Evolutionary conservation across 2,113 vertebrate genomes (phyloP).

Genomic region (Mormoops blainvillei): DNA sequence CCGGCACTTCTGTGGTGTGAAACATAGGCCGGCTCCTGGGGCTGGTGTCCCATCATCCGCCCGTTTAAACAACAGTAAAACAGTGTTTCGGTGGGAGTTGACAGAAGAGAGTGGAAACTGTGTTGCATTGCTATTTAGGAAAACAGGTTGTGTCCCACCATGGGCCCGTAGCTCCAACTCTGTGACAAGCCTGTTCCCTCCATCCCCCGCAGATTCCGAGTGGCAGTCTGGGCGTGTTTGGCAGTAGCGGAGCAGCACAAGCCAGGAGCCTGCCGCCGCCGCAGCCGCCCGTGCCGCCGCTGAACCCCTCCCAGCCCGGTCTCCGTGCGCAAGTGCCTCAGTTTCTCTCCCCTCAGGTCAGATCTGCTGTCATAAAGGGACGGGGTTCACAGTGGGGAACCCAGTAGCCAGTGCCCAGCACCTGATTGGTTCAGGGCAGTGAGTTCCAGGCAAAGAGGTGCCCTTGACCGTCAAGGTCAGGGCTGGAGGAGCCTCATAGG

Average conservation of each 20-base stretch:
- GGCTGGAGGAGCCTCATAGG: neutral
- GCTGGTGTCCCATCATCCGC: neutral
- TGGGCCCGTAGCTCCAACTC: accelerated
- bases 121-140: accelerated
- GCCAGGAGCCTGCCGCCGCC: conserved; percentile 91
- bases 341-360: conserved; percentile 99
- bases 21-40: neutral
- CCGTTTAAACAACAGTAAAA: accelerated
- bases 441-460: too few relatives aligned
- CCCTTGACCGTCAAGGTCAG: neutral
- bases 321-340: conserved; percentile 99
- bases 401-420: neutral
- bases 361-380: neutral
- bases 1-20: neutral
- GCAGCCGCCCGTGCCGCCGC: conserved; percentile 94
- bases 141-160: accelerated
- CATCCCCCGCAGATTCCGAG: conserved; percentile 88
- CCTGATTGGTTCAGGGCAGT: neutral
- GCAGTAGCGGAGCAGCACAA: conserved; percentile 96
- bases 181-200: neutral
- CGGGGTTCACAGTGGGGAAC: neutral
- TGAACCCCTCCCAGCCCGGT: conserved; percentile 98
- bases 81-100: accelerated
- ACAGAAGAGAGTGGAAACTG: neutral
- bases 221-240: conserved; percentile 95